A percentile compares a stretch with the other conserved stretches of the same genome.
Conservation (phyloP, 35 echinoderm and acorn worm species). For the Eucidaris tribuloides region DNA sequence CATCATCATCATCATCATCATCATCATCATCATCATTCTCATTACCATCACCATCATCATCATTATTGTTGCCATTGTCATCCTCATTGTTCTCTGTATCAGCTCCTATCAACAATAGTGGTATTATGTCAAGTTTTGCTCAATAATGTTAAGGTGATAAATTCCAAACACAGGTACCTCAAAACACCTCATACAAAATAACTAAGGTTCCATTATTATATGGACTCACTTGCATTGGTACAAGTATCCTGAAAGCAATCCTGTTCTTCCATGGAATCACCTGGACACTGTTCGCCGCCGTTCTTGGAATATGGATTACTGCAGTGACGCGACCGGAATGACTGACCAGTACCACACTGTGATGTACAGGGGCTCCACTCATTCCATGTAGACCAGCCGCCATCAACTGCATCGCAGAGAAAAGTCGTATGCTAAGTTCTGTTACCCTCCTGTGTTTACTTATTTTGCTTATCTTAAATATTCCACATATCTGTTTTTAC, state of each 20-base stretch:
- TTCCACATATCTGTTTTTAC: too few relatives aligned
- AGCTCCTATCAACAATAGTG: too few relatives aligned
- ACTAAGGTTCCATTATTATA: neutral
- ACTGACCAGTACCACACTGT: slow-evolving; percentile 69
- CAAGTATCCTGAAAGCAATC: slow-evolving; percentile 79
- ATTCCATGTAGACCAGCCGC: slow-evolving; percentile 72
- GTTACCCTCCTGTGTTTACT: neutral
- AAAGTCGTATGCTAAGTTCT: neutral
- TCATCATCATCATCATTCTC: neutral
- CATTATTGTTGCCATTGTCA: too few relatives aligned
- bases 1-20: neutral
- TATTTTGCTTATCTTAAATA: neutral
- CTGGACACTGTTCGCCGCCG: slow-evolving; percentile 54
- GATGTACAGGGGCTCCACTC: slow-evolving; percentile 84
- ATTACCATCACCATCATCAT: neutral
- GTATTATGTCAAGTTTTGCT: too few relatives aligned
- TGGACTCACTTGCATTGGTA: slow-evolving; percentile 38
- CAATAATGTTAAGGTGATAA: too few relatives aligned
- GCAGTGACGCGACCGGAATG: slow-evolving; percentile 59
- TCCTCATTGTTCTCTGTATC: too few relatives aligned
- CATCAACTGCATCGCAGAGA: slow-evolving; percentile 55
- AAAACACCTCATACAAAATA: neutral
- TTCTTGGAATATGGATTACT: slow-evolving; percentile 54
- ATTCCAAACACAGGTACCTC: neutral
- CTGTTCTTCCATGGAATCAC: slow-evolving; percentile 38